Base-by-base conservation (phyloP, 2,888 invertebrate species). In the Bembecia ichneumoniformis region DNA sequence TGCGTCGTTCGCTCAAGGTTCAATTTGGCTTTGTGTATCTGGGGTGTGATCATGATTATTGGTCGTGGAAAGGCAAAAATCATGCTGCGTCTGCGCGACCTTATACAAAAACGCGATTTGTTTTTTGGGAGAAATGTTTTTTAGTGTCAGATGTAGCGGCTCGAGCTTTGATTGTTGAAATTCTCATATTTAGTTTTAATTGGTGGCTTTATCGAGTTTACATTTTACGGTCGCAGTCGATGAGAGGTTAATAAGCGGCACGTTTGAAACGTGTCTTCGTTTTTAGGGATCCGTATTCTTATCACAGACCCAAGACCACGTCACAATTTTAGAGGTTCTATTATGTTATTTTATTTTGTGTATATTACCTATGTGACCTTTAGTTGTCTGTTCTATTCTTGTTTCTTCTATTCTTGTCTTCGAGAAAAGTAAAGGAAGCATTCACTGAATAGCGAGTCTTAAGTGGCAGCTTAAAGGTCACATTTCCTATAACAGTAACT, bases 181-280 rank as follows among this genome's bases (percentile, higher is more conserved):
- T 83, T 86, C 86, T 87, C 87, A 84, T 87, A 82, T 87, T 86
- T 84, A 86, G 86, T 86, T 87, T 87, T 87, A 87, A 87, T 87
- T 87, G 87, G 87, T 87, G 84, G 83, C 84, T 84, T 87, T 86
- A 87, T 86, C 86, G 84, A 84, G 86, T 87, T 87, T 87, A 87
- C 86, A 83, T 86, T 87, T 87, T 87, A 86, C 87, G 87, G 87
- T 86, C 81, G 77, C 74, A 78, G 70, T 79, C 84, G 87, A 84
- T 84, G 87, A 87, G 84, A 83, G 84, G 86, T 84, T 86, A 87
- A 86, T 86, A 86, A 86, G 87, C 87, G 87, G 86, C 84, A 77
- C 82, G 55, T 86, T 83, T 84, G 82, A 84, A 81, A 84, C 77
- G 78, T 78, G 82, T 75, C 79, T 76, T 66, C 66, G 69, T 77